phyloP scores from a whole-genome alignment of 2,888 invertebrate genomes.

The Pristionchus mayeri region DNA sequence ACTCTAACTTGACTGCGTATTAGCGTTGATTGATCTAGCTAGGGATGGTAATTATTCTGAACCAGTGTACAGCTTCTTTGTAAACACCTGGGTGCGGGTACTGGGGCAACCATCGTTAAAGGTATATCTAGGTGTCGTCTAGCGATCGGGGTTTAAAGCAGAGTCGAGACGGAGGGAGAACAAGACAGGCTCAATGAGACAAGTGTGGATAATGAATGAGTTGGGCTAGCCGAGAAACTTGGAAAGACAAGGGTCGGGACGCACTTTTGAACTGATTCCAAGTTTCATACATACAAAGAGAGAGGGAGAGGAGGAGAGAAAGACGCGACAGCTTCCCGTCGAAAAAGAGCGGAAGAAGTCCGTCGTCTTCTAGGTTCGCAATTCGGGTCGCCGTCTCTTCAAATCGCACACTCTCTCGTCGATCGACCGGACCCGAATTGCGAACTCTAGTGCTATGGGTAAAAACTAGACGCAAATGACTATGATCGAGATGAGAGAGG shows the following conservation, averaged over 20 bases:
- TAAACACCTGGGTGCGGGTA: background rate
- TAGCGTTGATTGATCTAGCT: constrained; percentile 1
- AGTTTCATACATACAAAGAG: constrained; percentile 40
- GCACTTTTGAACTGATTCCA: constrained; percentile 34
- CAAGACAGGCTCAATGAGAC: no score
- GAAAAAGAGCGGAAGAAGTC: background rate
- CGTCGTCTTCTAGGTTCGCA: background rate
- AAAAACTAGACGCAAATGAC: background rate
- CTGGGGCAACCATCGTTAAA: background rate
- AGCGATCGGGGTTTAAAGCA: constrained; percentile 2
- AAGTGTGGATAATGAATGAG: constrained; percentile 21
- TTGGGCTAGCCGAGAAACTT: constrained; percentile 48
- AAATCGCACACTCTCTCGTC: no score
- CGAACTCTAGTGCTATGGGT: no score
- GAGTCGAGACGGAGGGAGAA: constrained; percentile 16
- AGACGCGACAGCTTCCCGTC: background rate
- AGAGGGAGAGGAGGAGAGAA: no score
- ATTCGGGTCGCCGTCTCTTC: no score
- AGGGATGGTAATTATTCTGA: background rate
- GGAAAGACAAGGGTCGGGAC: constrained; percentile 45
- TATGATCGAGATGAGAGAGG: background rate
- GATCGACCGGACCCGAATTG: no score
- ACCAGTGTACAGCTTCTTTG: background rate
- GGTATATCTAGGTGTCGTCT: background rate
- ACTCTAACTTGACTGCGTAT: background rate